phyloP scores from a whole-genome alignment of 2,113 vertebrate genomes.

The Clupea harengus region DNA sequence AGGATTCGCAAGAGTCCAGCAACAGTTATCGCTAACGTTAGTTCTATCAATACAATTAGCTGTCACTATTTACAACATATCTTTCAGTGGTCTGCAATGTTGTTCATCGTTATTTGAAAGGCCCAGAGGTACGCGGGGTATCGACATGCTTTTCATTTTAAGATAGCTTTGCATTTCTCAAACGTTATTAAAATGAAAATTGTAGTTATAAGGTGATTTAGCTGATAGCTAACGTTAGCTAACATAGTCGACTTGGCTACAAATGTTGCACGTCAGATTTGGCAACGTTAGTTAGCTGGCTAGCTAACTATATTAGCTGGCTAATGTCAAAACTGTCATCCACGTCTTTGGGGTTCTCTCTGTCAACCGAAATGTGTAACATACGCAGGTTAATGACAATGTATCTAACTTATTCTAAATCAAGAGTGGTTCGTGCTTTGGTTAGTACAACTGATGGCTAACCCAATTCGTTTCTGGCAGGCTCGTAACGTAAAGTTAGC shows the following conservation, averaged over 20 bases:
- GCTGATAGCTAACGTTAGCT: no score
- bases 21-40: no score
- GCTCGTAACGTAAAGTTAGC: no score
- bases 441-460: not conserved
- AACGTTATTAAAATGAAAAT: not conserved
- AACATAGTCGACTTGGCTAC: not conserved
- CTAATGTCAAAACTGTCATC: not conserved
- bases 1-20: no score
- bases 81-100: no score
- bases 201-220: no score
- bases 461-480: no score
- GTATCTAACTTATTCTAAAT: not conserved
- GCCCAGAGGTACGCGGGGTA: not conserved
- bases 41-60: no score
- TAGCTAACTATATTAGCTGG: not conserved
- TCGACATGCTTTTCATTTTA: not conserved
- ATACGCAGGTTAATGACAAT: not conserved
- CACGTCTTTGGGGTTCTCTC: not conserved
- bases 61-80: no score
- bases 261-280: not conserved
- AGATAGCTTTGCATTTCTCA: not conserved
- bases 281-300: not conserved
- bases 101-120: not conserved
- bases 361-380: not conserved
- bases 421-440: not conserved